Evolutionary conservation across 2,888 invertebrate genomes (phyloP).

Genomic region (Hydropsyche betteni): DNA sequence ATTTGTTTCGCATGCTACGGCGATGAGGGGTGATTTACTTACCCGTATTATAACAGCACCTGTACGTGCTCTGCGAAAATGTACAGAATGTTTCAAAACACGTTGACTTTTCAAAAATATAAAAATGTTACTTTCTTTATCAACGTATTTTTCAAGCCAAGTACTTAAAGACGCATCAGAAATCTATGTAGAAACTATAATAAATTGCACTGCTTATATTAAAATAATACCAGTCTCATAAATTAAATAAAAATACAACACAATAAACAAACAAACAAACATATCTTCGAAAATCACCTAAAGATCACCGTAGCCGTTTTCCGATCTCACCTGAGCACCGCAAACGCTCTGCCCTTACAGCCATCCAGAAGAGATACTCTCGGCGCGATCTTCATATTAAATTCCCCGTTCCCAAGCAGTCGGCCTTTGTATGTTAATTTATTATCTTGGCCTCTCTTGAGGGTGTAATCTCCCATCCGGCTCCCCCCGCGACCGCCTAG

Average conservation of each 20-base stretch:
- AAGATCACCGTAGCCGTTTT: too few species aligned
- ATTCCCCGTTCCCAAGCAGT: conserved; percentile 31
- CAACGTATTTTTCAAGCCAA: too few species aligned
- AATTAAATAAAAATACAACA: too few species aligned
- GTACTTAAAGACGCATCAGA: too few species aligned
- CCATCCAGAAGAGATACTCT: conserved; percentile 28
- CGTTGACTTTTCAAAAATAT: too few species aligned
- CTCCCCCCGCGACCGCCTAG: not conserved
- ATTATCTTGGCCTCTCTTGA: conserved; percentile 31
- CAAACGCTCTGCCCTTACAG: conserved; percentile 22
- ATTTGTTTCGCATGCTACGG: conserved; percentile 39
- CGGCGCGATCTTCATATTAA: conserved; percentile 42
- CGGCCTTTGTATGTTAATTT: conserved; percentile 41
- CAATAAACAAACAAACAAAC: not conserved
- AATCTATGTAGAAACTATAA: too few species aligned
- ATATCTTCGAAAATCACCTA: too few species aligned
- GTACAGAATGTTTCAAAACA: not conserved
- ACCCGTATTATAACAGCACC: conserved; percentile 37
- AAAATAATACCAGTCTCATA: too few species aligned
- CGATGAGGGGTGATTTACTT: conserved; percentile 37
- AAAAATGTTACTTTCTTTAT: too few species aligned
- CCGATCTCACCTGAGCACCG: not conserved
- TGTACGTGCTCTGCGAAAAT: not conserved
- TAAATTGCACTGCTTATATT: too few species aligned
- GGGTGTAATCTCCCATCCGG: too few species aligned